These are phyloP conservation scores for Triplophysa rosa DNA, from an alignment of 2,113 vertebrate species.

Conservation along the genomic window DNA sequence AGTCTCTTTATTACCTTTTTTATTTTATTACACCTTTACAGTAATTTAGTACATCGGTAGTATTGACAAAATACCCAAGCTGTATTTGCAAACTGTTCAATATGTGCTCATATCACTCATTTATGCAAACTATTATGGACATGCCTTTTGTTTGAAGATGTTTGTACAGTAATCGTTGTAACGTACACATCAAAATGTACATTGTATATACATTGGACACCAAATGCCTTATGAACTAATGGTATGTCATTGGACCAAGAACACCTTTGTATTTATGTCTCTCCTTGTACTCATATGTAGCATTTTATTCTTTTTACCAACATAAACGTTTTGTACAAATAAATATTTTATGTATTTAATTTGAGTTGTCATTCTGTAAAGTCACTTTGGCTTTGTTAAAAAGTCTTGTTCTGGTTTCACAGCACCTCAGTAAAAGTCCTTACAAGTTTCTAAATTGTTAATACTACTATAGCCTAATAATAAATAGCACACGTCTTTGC, in stretches of 20 bases:
- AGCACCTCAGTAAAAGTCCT: no score
- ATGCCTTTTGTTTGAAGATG: conserved; percentile 40
- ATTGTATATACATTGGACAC: conserved; percentile 68
- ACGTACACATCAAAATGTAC: conserved; percentile 46
- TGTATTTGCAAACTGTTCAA: conserved; percentile 60
- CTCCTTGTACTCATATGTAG: conserved; percentile 79
- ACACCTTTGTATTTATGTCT: conserved; percentile 67
- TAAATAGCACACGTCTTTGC: no score
- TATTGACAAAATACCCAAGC: conserved; percentile 48
- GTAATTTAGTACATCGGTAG: conserved; percentile 14
- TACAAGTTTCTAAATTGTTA: no score
- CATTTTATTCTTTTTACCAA: conserved; percentile 71
- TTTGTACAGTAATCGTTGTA: conserved; percentile 46
- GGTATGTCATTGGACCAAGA: conserved; percentile 50
- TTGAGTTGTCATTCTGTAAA: background rate
- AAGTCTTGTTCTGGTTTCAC: background rate
- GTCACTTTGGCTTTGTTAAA: background rate
- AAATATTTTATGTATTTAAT: conserved; percentile 81
- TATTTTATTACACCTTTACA: background rate
- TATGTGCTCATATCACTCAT: conserved; percentile 51
- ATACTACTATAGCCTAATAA: no score
- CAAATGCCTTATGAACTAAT: conserved; percentile 71
- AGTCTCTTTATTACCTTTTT: background rate
- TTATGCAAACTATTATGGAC: conserved; percentile 49
- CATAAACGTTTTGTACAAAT: conserved; percentile 76